phyloP scores from a whole-genome alignment of 2,888 invertebrate species.

The Lycaena phlaeas region DNA sequence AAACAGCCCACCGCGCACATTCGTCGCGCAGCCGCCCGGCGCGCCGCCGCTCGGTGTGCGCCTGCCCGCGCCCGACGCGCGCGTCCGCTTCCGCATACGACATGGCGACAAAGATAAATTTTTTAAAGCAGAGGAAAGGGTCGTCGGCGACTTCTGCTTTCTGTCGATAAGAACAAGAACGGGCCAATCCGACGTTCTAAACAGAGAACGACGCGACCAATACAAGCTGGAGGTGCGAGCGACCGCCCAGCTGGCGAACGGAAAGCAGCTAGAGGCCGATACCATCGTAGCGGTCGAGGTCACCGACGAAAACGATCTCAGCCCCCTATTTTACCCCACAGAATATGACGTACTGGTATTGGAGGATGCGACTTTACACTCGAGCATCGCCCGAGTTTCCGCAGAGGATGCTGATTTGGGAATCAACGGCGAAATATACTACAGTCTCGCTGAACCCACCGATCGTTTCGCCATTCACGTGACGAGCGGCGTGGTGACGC shows the following conservation, averaged over 20 bases:
- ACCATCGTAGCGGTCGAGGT: constrained; percentile 80
- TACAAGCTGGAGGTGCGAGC: constrained; percentile 84
- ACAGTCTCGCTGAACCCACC: constrained; percentile 87
- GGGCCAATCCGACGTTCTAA: constrained; percentile 89
- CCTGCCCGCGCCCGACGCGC: constrained; percentile 44
- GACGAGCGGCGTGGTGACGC: constrained; percentile 88
- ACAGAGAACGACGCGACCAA: constrained; percentile 90
- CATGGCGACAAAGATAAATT: constrained; percentile 91
- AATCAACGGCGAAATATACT: constrained; percentile 97
- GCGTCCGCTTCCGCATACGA: constrained; percentile 87
- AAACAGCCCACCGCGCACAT: constrained; percentile 93
- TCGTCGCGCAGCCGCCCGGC: constrained; percentile 78
- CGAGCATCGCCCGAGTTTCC: constrained; percentile 82
- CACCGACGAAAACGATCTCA: constrained; percentile 91
- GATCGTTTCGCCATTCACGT: constrained; percentile 95
- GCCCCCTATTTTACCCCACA: constrained; percentile 92
- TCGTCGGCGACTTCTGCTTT: constrained; percentile 96
- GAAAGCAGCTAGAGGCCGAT: constrained; percentile 78
- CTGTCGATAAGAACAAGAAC: constrained; percentile 90
- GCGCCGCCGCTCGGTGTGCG: constrained; percentile 87
- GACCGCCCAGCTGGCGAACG: constrained; percentile 71
- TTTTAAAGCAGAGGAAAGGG: constrained; percentile 92
- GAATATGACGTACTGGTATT: constrained; percentile 90
- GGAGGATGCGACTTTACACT: constrained; percentile 90
- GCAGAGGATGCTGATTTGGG: constrained; percentile 98